Percentiles rank a stretch among this genome's conserved stretches.
phyloP scores from a whole-genome alignment of 30 jellyfish, hydroid and myxozoan species.

The Hydra vulgaris region DNA sequence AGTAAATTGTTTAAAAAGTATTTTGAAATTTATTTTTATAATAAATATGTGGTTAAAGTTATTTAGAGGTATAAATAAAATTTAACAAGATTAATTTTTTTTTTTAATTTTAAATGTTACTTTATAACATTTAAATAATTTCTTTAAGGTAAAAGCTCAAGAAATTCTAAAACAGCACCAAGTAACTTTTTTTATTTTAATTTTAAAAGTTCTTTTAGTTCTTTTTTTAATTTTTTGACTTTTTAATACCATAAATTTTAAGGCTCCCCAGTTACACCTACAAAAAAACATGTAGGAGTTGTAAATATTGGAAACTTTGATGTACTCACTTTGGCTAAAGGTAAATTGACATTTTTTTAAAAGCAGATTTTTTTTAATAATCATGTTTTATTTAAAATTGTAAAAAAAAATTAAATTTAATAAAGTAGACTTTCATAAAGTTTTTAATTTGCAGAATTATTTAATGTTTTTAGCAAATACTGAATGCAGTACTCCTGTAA shows the following conservation, averaged over 20 bases:
- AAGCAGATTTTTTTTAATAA: neutral
- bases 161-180: neutral
- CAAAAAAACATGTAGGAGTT: constrained; percentile 63
- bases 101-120: too few species aligned
- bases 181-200: neutral
- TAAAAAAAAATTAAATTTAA: too few species aligned
- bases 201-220: too few species aligned
- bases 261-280: constrained; percentile 16
- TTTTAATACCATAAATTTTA: too few species aligned
- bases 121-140: too few species aligned
- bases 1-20: too few species aligned
- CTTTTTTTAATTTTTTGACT: neutral
- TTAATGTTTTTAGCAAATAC: constrained; percentile 14
- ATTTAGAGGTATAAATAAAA: too few species aligned
- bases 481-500: constrained; percentile 33
- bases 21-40: too few species aligned
- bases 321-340: constrained; percentile 60
- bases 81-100: too few species aligned
- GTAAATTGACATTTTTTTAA: constrained; percentile 3
- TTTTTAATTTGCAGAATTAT: neutral
- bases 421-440: too few species aligned
- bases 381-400: too few species aligned
- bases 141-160: neutral
- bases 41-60: too few species aligned
- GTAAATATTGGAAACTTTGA: constrained; percentile 83